phyloP scores from a whole-genome alignment of 2,113 vertebrate genomes.

The Redunca redunca region DNA sequence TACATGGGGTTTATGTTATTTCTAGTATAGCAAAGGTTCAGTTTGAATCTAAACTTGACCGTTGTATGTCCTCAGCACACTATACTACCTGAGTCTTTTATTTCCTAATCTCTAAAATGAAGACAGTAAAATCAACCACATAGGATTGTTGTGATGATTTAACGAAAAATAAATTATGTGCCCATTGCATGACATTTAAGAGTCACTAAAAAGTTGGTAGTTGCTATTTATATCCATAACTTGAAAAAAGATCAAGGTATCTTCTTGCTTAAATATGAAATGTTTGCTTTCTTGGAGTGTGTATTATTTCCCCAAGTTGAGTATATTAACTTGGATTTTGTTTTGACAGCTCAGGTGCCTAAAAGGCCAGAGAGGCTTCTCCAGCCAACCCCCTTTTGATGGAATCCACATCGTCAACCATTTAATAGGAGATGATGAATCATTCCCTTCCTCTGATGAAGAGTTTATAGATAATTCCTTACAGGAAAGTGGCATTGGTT shows the following conservation, averaged over 20 bases:
- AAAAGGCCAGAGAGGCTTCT: conserved; percentile 88
- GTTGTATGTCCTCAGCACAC: background rate
- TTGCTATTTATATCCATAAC: background rate
- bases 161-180: background rate
- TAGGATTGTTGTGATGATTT: background rate
- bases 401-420: conserved; percentile 97
- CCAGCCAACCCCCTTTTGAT: conserved; percentile 89
- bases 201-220: background rate
- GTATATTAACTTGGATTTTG: conserved; percentile 58
- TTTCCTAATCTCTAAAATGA: conserved; percentile 16
- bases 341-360: conserved; percentile 90
- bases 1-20: background rate
- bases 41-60: background rate
- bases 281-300: background rate
- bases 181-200: background rate
- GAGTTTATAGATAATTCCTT: conserved; percentile 84
- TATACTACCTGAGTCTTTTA: background rate
- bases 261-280: conserved; percentile 22
- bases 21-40: background rate
- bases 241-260: background rate
- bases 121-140: background rate
- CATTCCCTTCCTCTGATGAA: conserved; percentile 94
- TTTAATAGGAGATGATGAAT: conserved; percentile 88
- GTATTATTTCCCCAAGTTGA: background rate
- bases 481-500: conserved; percentile 75